Conservation (phyloP, 2,113 vertebrate species). For the Pseudorhombus dupliciocellatus region DNA sequence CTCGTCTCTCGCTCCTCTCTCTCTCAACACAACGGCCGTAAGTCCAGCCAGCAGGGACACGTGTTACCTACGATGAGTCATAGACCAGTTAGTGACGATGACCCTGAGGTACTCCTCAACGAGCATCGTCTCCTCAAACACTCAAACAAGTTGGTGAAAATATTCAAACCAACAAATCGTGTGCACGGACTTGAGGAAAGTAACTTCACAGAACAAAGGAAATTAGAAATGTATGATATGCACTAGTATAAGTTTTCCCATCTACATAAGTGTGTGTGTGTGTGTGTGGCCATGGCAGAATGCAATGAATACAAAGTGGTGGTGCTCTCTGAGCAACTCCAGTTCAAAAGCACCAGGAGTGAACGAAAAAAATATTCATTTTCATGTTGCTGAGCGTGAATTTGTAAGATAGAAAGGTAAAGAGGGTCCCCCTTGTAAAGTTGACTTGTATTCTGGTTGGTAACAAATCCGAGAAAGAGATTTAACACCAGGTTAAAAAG, state of each 20-base stretch:
- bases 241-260: constrained; percentile 2
- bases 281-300: too few species aligned
- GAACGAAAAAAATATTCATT: too few species aligned
- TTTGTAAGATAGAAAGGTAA: too few species aligned
- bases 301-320: too few species aligned
- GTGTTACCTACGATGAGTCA: constrained; percentile 20
- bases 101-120: constrained; percentile 25
- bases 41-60: background rate
- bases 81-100: background rate
- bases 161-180: constrained; percentile 1
- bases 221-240: constrained; percentile 44
- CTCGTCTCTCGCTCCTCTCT: background rate
- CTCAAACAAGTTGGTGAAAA: constrained; percentile 2
- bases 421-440: too few species aligned
- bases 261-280: background rate
- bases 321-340: too few species aligned
- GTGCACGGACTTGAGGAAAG: background rate
- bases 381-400: too few species aligned
- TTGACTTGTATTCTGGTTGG: background rate
- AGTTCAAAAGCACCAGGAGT: too few species aligned
- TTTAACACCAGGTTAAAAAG: too few species aligned
- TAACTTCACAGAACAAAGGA: too few species aligned
- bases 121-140: constrained; percentile 19
- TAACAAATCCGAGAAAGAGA: too few species aligned
- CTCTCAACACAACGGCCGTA: background rate